Evolutionary conservation across 2,797 vertebrate genomes (phyloP), one percentile per base, ranked within the genome.

Genomic region (Rhynchotus rufescens): DNA sequence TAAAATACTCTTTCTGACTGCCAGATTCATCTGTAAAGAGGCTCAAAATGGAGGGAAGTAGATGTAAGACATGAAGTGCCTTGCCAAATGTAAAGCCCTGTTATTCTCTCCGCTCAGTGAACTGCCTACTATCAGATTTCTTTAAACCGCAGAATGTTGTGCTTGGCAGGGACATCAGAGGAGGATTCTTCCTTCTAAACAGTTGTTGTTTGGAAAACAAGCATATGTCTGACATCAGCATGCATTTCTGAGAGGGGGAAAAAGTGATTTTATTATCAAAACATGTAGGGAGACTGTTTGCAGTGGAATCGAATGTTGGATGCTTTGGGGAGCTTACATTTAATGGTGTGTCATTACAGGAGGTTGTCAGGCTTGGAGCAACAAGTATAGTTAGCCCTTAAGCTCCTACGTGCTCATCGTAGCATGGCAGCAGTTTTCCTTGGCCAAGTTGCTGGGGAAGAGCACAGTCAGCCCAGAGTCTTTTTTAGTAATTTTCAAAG

Each of bases 201-300:
- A 97, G 95, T 96, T 96, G 97, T 95, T 97, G 94, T 97, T 98
- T 97, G 96, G 97, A 97, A 97, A 97, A 93, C 89, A 96, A 97
- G 85, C 96, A 97, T 97, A 96, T 97, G 96, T 94, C 89, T 96
- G 89, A 94, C 83, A 96, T 97, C 96, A 91, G 90, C 86, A 84
- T 94, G 80, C 88, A 59, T 88, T 94, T 94, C 79, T 75, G 62
- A 93, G 89, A 91, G 91, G 91, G 91, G 67, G 72, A 79, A 80
- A 86, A 96, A 96, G 68, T 92, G 71, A 21, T 80, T 94, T 94
- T 95, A 81, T 96, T 94, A 97, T 95, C 51, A 85, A 96, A 96
- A 93, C 90, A 61, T 88, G 59, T 62, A 86, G 73, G 71, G 68
- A 80, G 80, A 91, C 54, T 80, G 60, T 95, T 88, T 96, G 91